Evolutionary conservation across 1,140 invertebrate species (phyloP).

Genomic region (Zeugodacus cucurbitae): DNA sequence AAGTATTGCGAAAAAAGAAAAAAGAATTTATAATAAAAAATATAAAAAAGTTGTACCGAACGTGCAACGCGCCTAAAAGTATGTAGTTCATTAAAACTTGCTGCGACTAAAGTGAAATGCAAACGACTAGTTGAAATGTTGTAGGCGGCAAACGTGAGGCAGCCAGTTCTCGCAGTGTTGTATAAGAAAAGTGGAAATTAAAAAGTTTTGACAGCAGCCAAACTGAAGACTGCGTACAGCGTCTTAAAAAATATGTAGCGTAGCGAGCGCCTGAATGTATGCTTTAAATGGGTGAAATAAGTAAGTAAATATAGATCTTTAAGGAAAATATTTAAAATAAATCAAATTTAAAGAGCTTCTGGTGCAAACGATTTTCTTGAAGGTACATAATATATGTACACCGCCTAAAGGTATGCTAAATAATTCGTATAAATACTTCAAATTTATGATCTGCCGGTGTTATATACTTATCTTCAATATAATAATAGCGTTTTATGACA

Average conservation of each 20-base stretch:
- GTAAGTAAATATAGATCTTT: not conserved
- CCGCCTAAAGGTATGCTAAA: not conserved
- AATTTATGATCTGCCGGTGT: too few relatives aligned
- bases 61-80: conserved; percentile 9
- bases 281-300: not conserved
- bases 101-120: not conserved
- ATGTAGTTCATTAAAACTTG: conserved; percentile 20
- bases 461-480: too few relatives aligned
- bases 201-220: not conserved
- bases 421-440: too few relatives aligned
- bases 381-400: too few relatives aligned
- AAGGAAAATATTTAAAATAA: too few relatives aligned
- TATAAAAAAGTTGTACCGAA: not conserved
- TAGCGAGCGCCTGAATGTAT: not conserved
- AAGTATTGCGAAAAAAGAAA: not conserved
- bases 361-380: too few relatives aligned
- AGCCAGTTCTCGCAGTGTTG: not conserved
- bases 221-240: not conserved
- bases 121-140: not conserved
- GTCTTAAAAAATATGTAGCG: not conserved
- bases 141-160: not conserved
- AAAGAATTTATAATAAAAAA: conserved; percentile 15
- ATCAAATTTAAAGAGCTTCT: too few relatives aligned
- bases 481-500: too few relatives aligned
- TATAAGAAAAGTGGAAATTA: not conserved